phyloP scores from a whole-genome alignment of 2,113 vertebrate species.

The Oreamnos americanus region DNA sequence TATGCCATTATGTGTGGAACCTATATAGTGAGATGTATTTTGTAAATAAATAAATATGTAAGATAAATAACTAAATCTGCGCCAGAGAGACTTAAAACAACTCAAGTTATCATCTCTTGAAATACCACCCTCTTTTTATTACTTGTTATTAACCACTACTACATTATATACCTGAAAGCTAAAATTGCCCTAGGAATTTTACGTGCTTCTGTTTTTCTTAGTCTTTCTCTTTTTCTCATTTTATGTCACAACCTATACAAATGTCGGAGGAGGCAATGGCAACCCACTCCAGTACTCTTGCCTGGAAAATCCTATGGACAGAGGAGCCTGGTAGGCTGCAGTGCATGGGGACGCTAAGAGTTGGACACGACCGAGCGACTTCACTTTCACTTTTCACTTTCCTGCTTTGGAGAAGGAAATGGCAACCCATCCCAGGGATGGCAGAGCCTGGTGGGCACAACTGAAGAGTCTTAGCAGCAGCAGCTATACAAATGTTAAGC shows the following conservation, averaged over 20 bases:
- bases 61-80: background rate
- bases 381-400: background rate
- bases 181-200: background rate
- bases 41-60: background rate
- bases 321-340: background rate
- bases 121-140: background rate
- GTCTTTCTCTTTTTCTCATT: background rate
- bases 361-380: fast-evolving
- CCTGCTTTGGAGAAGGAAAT: background rate
- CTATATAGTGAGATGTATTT: background rate
- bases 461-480: background rate
- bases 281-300: background rate
- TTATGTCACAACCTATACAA: background rate
- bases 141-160: background rate
- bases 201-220: background rate
- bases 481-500: background rate
- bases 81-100: background rate
- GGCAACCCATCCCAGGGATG: background rate
- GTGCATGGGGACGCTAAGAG: background rate
- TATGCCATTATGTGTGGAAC: background rate
- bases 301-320: background rate
- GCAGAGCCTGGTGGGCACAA: background rate
- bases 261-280: too few relatives aligned
- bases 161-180: background rate
- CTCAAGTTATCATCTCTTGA: background rate